These are phyloP conservation scores for Champsocephalus gunnari DNA, from an alignment of 2,797 vertebrate genomes.

Conservation along the genomic window DNA sequence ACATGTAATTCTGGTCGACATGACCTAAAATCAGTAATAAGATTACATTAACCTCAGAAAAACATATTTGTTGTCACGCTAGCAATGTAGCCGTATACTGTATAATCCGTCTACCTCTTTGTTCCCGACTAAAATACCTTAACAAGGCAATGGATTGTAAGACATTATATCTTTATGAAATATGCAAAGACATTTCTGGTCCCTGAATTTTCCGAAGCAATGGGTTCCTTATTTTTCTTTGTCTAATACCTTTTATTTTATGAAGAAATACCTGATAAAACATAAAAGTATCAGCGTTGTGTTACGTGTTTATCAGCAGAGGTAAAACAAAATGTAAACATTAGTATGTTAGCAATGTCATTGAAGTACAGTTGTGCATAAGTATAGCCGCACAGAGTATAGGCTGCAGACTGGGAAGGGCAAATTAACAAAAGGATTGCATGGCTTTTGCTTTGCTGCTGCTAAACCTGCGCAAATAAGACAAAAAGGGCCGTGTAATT, in stretches of 20 bases:
- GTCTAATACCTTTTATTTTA: no score
- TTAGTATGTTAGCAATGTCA: no score
- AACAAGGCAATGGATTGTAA: background rate
- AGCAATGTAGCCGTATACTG: background rate
- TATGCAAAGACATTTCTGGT: background rate
- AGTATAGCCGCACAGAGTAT: no score
- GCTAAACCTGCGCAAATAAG: no score
- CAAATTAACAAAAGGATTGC: no score
- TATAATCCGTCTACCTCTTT: background rate
- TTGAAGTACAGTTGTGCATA: no score
- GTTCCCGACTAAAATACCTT: background rate
- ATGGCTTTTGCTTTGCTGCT: no score
- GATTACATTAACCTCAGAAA: background rate
- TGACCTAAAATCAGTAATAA: slow-evolving; percentile 20
- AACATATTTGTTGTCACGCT: background rate
- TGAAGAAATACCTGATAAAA: background rate
- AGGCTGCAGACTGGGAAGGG: no score
- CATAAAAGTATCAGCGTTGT: background rate
- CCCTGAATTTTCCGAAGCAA: background rate
- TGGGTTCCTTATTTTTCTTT: no score
- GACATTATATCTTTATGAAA: background rate
- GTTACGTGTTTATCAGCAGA: background rate
- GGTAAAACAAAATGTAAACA: background rate
- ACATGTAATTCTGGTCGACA: slow-evolving; percentile 6
- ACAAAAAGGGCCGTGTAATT: no score